Percentiles rank a stretch among this genome's conserved stretches.
Evolutionary conservation across 2,888 invertebrate species (phyloP).

Genomic region (Entomobrya proxima): DNA sequence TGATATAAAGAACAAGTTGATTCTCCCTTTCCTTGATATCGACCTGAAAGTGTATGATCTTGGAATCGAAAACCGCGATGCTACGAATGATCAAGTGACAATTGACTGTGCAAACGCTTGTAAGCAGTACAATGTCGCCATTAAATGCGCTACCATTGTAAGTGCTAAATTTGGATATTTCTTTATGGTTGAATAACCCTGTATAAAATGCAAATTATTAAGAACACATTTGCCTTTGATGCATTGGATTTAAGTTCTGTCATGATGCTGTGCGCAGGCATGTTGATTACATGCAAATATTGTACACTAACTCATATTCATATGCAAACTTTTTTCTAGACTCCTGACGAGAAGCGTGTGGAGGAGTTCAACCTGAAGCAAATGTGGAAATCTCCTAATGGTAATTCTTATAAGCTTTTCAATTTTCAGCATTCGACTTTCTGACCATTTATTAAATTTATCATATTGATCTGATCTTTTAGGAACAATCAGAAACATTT

Average conservation of each 20-base stretch:
- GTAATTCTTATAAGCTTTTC: no score
- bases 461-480: no score
- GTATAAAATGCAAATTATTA: no score
- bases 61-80: constrained; percentile 95
- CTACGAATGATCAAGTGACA: constrained; percentile 96
- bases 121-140: constrained; percentile 97
- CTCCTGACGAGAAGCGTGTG: constrained; percentile 97
- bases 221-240: no score
- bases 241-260: no score
- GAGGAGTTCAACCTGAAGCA: constrained; percentile 80
- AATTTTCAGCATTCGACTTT: no score
- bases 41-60: constrained; percentile 96
- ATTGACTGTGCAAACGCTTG: constrained; percentile 97
- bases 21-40: constrained; percentile 96
- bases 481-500: constrained; percentile 81
- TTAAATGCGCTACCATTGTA: constrained; percentile 90
- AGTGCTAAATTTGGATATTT: background rate
- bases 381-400: constrained; percentile 81
- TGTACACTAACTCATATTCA: background rate
- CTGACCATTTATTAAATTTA: no score
- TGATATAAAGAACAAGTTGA: constrained; percentile 96
- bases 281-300: background rate
- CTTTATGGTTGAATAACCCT: background rate
- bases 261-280: no score
- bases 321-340: constrained; percentile 77